Evolutionary conservation across 2,888 invertebrate genomes (phyloP).

Genomic region (Chrysomela aeneicollis): DNA sequence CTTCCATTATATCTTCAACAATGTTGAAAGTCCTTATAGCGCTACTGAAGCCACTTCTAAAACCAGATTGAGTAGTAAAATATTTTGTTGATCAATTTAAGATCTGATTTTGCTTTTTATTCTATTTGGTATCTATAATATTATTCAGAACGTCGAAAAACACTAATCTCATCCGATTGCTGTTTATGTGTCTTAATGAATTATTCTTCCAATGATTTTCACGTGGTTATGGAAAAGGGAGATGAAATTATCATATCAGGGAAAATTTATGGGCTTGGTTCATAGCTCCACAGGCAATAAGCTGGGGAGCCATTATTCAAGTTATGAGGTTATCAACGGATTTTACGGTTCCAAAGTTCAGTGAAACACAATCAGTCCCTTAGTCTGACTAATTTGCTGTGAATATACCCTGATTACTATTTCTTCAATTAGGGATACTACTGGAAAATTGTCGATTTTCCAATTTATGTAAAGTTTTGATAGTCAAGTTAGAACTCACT

Average conservation of each 20-base stretch:
- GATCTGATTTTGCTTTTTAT: too few relatives aligned
- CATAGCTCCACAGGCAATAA: slow-evolving; percentile 11
- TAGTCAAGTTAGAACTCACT: slow-evolving; percentile 33
- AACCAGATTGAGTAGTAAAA: too few relatives aligned
- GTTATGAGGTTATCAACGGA: slow-evolving; percentile 22
- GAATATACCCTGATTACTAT: slow-evolving; percentile 11
- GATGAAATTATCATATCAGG: slow-evolving; percentile 3
- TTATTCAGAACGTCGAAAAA: too few relatives aligned
- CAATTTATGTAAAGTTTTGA: slow-evolving; percentile 20
- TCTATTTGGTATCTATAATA: too few relatives aligned
- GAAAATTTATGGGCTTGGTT: slow-evolving; percentile 6
- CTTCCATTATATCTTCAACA: too few relatives aligned
- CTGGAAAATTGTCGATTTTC: slow-evolving; percentile 17
- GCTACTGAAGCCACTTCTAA: too few relatives aligned
- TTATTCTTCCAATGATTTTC: neutral
- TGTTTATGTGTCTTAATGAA: neutral
- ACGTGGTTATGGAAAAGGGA: neutral
- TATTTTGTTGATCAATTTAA: too few relatives aligned
- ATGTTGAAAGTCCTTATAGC: too few relatives aligned
- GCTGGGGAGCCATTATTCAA: slow-evolving; percentile 16
- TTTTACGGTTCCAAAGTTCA: slow-evolving; percentile 14
- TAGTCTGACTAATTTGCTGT: slow-evolving; percentile 20
- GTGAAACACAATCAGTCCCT: slow-evolving; percentile 16
- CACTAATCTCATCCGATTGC: too few relatives aligned
- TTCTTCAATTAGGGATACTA: slow-evolving; percentile 3